phyloP scores from a whole-genome alignment of 2,888 invertebrate species.

The Lasioglossum vierecki region DNA sequence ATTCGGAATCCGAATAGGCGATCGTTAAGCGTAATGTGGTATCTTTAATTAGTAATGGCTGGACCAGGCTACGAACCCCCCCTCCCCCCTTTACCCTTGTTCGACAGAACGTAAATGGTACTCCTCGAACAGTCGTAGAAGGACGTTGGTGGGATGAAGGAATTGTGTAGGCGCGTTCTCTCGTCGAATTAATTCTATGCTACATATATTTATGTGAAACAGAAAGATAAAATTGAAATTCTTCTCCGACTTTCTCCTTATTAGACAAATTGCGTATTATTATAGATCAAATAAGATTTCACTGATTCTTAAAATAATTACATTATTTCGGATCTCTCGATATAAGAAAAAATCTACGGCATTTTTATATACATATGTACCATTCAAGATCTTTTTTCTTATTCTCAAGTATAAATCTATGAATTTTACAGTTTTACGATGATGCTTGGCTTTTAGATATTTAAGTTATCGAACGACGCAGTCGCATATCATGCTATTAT shows the following conservation, averaged over 20 bases:
- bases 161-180: neutral
- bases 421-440: neutral
- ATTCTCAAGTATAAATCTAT: neutral
- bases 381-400: neutral
- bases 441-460: neutral
- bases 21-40: conserved; percentile 11
- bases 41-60: conserved; percentile 8
- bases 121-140: neutral
- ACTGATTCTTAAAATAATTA: neutral
- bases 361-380: neutral
- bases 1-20: conserved; percentile 4
- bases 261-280: neutral
- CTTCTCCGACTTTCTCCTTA: neutral
- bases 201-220: neutral
- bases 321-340: neutral
- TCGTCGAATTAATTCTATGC: neutral
- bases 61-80: neutral
- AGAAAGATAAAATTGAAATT: neutral
- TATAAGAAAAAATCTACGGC: too few relatives aligned
- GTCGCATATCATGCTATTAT: neutral
- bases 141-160: neutral
- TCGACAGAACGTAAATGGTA: neutral
- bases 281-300: neutral
- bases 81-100: neutral
- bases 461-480: neutral